Base-by-base conservation (phyloP, 1,140 invertebrate species). In the Hesperophylax magnus region DNA sequence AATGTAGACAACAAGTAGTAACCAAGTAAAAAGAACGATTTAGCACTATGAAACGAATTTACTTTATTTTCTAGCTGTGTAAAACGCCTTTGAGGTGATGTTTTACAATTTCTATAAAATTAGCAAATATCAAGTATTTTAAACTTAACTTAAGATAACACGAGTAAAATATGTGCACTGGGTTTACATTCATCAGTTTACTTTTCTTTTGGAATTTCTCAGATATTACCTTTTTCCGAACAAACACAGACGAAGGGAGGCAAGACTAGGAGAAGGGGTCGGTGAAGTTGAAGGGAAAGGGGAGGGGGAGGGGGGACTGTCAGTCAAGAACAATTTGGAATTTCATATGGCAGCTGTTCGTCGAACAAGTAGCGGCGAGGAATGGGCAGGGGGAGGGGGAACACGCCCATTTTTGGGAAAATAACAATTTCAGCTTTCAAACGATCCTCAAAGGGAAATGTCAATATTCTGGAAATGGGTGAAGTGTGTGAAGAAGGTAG, bases 261-360 rank as follows among this genome's bases (percentile, higher is more conserved):
- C 39, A 52, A 81, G 76, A 56, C 67, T 74, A 1, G 71, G 52
- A 47, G 22, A 54, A 54, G 6, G 61, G 61, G 34, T 18, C 56
- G 72, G 77, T 52, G 77, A 31, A 20, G n/a, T n/a, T n/a, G n/a
- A n/a, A n/a, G n/a, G n/a, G n/a, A n/a, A n/a, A n/a, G n/a, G n/a
- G n/a, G n/a, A n/a, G n/a, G 54, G 53, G 27, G 17, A 20, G 39
- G 77, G 53, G 78, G 61, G 78, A 77, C 82, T 84, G 82, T 84
- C 82, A 84, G 82, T 84, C 82, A 84, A 77, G 77, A 84, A 78
- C 82, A 81, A 84, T 84, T 84, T 81, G 80, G 82, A 84, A 84
- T 84, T 84, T 84, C 82, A 84, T 84, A 84, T 84, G 82, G 82
- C 71, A 80, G 77, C 71, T 76, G 79, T 76, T 77, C 24, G 72